Conservation (phyloP, 2,797 vertebrate species). For the Salarias fasciatus region DNA sequence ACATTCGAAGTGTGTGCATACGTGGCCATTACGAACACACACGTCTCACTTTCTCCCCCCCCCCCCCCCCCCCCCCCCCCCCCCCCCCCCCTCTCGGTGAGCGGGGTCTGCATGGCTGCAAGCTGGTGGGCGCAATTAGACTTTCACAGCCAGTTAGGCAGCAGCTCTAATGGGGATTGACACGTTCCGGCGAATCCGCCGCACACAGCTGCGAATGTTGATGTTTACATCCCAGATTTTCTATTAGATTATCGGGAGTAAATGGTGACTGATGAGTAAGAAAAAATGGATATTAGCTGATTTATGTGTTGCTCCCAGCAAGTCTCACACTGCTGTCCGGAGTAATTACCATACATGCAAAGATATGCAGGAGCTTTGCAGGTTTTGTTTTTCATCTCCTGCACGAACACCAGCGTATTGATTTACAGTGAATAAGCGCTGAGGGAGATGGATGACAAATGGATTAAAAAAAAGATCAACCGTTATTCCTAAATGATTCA, state of each 20-base stretch:
- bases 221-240: conserved; percentile 59
- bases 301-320: conserved; percentile 27
- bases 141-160: conserved; percentile 77
- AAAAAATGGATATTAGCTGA: conserved; percentile 29
- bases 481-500: too few species aligned
- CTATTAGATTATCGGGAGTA: conserved; percentile 38
- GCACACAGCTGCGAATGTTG: conserved; percentile 68
- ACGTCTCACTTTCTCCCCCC: conserved; percentile 13
- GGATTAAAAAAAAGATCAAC: too few species aligned
- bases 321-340: conserved; percentile 8
- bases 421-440: not conserved
- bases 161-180: conserved; percentile 71
- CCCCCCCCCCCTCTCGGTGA: conserved; percentile 14
- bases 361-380: conserved; percentile 4
- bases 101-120: conserved; percentile 41
- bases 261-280: conserved; percentile 48
- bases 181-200: conserved; percentile 60
- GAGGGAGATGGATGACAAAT: not conserved
- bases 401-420: not conserved
- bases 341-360: conserved; percentile 17
- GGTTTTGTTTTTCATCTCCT: not conserved
- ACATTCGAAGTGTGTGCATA: conserved; percentile 50
- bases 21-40: conserved; percentile 38
- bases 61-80: conserved; percentile 12
- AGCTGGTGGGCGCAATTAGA: conserved; percentile 73